phyloP scores from a whole-genome alignment of 1,140 invertebrate species.

The Drosophila kurseongensis region DNA sequence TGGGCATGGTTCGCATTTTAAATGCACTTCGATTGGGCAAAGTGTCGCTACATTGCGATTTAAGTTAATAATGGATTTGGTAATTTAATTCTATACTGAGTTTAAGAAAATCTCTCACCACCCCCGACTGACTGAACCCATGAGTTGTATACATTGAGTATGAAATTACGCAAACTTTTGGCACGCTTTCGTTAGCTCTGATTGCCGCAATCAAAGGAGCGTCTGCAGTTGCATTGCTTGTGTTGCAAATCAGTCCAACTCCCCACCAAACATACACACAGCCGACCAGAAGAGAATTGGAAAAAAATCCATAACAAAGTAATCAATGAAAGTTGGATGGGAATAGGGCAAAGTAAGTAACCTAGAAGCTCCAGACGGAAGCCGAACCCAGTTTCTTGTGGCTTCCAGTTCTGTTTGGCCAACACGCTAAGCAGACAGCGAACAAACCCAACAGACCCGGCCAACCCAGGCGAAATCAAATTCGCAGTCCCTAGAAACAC shows the following conservation, averaged over 20 bases:
- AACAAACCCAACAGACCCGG: slow-evolving; percentile 24
- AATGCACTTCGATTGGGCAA: slow-evolving; percentile 40
- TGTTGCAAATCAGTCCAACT: slow-evolving; percentile 40
- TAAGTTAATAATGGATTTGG: slow-evolving; percentile 10
- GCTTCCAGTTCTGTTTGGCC: slow-evolving; percentile 74
- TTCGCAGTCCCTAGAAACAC: slow-evolving; percentile 38
- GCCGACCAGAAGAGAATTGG: slow-evolving; percentile 5
- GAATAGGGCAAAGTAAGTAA: slow-evolving; percentile 22
- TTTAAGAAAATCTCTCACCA: slow-evolving; percentile 4
- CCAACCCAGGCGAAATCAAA: slow-evolving; percentile 60
- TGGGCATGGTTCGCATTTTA: slow-evolving; percentile 62
- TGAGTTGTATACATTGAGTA: slow-evolving; percentile 46
- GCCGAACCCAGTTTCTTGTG: slow-evolving; percentile 74
- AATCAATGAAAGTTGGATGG: slow-evolving; percentile 70
- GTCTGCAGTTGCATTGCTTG: slow-evolving; percentile 20
- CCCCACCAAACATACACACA: slow-evolving; percentile 7
- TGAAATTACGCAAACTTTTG: slow-evolving; percentile 57
- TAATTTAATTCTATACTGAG: slow-evolving; percentile 18
- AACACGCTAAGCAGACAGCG: slow-evolving; percentile 66
- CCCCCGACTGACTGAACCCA: slow-evolving; percentile 1
- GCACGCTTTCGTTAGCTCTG: slow-evolving; percentile 53
- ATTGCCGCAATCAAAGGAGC: slow-evolving; percentile 66
- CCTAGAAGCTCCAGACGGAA: slow-evolving; percentile 65
- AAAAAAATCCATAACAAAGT: slow-evolving; percentile 76
- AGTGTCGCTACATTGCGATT: slow-evolving; percentile 9